Base-by-base conservation (phyloP, 2,113 vertebrate genomes). In the Thunnus thynnus region DNA sequence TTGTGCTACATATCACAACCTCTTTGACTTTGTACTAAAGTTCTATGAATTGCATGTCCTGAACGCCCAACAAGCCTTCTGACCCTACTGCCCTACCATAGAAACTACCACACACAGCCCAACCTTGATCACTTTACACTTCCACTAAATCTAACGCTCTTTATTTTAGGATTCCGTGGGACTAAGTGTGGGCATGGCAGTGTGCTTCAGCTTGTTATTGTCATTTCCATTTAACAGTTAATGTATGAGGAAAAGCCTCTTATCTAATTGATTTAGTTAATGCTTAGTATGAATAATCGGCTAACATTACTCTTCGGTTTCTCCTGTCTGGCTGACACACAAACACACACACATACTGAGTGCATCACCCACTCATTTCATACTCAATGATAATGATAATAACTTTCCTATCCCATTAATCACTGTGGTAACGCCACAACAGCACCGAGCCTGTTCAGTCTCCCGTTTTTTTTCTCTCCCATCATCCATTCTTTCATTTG, bases 201-300 rank as follows among this genome's bases (percentile, higher is more conserved):
- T 1, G 52, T 82, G 63, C 84, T 50, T 30, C 68, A 30, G 79
- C 50, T 48, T 82, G 78, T 80, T 78, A 78, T 20, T 44, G 72
- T 86, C 78, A 84, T 86, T 78, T 81, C 84, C 70, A 72, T 0
- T 86, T 81, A 76, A 77, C 71, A 27, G 55, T 46, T 71, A 67
- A 84, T 84, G 84, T 64, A 73, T 76, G 80, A 69, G 83, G 74
- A 68, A 85, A 83, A 58, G 72, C 54, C 62, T 83, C 63, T 75
- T 69, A 78, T 87, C 74, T 63, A 86, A 87, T 89, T 79, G 78
- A 84, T 84, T 87, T 57, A 83, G 82, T 54, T 83, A 76, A 87
- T 85, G 79, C 32, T 30, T 41, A 41, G 36, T 22, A 55, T 85
- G 81, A 86, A 88, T 80, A 84, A 82, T 84, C 71, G 47, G 22